Evolutionary conservation across 2,888 invertebrate genomes (phyloP), one percentile per base, ranked within the genome.

Genomic region (Punctoribates punctum): DNA sequence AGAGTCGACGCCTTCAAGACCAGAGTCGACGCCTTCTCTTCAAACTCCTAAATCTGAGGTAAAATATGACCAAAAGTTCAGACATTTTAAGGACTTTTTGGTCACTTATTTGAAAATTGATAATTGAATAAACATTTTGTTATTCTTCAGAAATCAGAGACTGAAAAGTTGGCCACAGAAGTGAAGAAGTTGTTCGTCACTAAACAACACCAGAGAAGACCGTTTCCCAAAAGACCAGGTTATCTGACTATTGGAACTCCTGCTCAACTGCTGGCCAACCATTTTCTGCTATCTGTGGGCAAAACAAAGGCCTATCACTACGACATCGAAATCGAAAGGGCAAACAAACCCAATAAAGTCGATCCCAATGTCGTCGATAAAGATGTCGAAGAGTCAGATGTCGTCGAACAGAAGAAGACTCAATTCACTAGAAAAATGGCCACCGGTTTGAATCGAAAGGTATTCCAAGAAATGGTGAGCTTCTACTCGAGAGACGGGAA

Each of bases 321-420:
- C 38, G 75, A 75, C 42, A 62, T 75, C 13, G 42, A 65, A 15
- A 75, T 75, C n/a, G 75, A 75, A 48, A 23, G 8, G n/a, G 23
- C 9, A 38, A 1, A 6, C 25, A 62, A 25, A 72, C 6, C 15
- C 4, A 2, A 3, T 0, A 15, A 17, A 23, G 27, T 6, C 1
- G 48, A 72, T 46, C 20, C 62, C 2, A 65, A 48, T 62, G 0
- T 38, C 0, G 48, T 65, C 11, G 75, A 75, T 29, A 48, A 25
- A 23, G 42, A 42, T 60, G 20, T 65, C 17, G 65, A 48, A 3
- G 65, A 60, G 27, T 23, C 42, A 4, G 9, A 2, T n/a, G 15
- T 8, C 11, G 25, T 23, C 6, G 15, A 15, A 23, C 20, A 38
- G 6, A 60, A 74, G 34, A n/a, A n/a, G 8, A 48, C 2, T 8